These are phyloP conservation scores for Acanthopagrus latus DNA, from an alignment of 2,797 vertebrate genomes.

Conservation along the genomic window DNA sequence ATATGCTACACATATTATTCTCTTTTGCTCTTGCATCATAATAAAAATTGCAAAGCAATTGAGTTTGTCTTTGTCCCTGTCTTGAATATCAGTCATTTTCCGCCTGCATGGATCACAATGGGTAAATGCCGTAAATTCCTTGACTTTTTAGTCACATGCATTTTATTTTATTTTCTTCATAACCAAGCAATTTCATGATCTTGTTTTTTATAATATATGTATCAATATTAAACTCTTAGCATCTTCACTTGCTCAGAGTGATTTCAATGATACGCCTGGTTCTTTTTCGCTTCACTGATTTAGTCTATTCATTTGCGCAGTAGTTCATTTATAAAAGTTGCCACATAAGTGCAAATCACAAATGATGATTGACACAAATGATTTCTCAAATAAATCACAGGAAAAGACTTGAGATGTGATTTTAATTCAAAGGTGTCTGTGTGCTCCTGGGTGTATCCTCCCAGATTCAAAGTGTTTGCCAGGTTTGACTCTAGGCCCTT, in stretches of 20 bases:
- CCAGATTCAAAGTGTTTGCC: neutral
- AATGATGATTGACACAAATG: too few relatives aligned
- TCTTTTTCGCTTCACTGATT: constrained; percentile 3
- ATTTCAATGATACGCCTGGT: neutral
- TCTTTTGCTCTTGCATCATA: neutral
- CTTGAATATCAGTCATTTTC: neutral
- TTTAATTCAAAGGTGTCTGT: neutral
- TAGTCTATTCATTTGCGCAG: constrained; percentile 1
- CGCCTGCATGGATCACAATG: neutral
- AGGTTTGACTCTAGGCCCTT: neutral
- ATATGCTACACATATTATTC: neutral
- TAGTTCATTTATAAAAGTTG: neutral
- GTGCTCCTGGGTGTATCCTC: neutral
- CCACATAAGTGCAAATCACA: neutral
- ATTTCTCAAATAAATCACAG: neutral
- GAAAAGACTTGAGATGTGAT: neutral
- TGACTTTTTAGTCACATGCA: neutral
- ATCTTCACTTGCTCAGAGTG: neutral
- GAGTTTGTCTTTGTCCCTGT: neutral
- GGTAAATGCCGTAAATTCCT: neutral
- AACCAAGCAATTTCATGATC: neutral
- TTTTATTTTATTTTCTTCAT: neutral
- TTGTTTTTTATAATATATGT: neutral
- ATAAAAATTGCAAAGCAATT: neutral
- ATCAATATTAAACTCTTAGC: neutral